These are phyloP conservation scores for Eulemur albifrons DNA, from an alignment of 2,797 vertebrate species.

Conservation along the genomic window DNA sequence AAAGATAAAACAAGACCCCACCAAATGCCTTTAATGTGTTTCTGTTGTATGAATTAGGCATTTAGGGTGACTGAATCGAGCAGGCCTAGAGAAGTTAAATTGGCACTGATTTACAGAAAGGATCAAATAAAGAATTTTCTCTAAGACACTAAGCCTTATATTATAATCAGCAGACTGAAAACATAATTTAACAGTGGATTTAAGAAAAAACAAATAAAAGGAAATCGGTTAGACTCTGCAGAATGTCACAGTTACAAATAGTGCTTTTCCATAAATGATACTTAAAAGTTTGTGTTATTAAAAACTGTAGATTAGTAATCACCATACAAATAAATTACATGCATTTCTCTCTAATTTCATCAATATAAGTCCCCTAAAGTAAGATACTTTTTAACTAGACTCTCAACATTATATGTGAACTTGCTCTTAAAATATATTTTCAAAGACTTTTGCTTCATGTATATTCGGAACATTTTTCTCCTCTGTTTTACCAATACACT, in stretches of 20 bases:
- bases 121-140: neutral
- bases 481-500: neutral
- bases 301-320: slow-evolving; percentile 9
- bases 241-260: neutral
- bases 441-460: neutral
- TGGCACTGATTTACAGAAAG: neutral
- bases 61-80: neutral
- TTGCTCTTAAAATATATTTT: slow-evolving; percentile 6
- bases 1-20: neutral
- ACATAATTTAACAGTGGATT: neutral
- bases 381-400: neutral
- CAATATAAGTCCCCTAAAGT: neutral
- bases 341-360: slow-evolving; percentile 22
- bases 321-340: neutral
- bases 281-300: neutral
- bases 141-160: neutral
- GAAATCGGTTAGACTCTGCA: neutral
- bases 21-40: neutral
- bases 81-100: neutral
- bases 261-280: neutral
- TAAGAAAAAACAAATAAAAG: slow-evolving; percentile 34
- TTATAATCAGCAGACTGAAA: neutral
- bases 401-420: neutral
- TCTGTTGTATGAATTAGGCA: neutral
- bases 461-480: neutral